phyloP scores from a whole-genome alignment of 1,140 invertebrate genomes.

The Cyphomyrmex costatus region DNA sequence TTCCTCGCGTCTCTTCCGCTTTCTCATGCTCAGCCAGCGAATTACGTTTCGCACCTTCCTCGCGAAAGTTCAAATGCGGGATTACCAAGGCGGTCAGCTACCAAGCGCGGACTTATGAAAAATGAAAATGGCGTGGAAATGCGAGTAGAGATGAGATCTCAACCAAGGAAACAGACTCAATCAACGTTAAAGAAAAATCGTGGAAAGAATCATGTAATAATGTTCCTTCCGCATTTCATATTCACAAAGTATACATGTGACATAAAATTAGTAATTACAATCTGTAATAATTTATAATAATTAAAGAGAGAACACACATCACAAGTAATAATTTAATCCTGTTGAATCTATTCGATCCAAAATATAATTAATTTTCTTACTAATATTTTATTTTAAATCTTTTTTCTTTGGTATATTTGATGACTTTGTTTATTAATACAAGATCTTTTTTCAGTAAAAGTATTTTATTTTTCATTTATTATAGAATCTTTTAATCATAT shows the following conservation, averaged over 20 bases:
- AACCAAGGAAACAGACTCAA: slow-evolving; percentile 22
- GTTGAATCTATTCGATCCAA: too few species aligned
- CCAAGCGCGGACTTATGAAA: slow-evolving; percentile 67
- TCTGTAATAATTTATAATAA: not conserved
- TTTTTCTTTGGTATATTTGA: too few species aligned
- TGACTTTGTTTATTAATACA: too few species aligned
- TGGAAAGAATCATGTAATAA: not conserved
- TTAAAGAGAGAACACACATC: not conserved
- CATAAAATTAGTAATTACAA: not conserved
- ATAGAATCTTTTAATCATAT: too few species aligned
- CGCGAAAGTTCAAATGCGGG: slow-evolving; percentile 73
- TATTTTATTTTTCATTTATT: too few species aligned
- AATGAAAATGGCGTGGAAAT: slow-evolving; percentile 49
- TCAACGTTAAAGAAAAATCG: not conserved
- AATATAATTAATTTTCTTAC: too few species aligned
- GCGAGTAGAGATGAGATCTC: slow-evolving; percentile 38
- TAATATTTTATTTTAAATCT: too few species aligned
- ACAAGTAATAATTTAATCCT: not conserved
- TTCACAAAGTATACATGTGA: not conserved
- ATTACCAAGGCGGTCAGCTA: slow-evolving; percentile 69
- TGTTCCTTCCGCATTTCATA: not conserved
- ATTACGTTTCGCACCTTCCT: slow-evolving; percentile 75
- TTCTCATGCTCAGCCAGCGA: slow-evolving; percentile 67
- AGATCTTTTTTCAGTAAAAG: too few species aligned
- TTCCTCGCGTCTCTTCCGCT: slow-evolving; percentile 45